Base-by-base conservation (phyloP, 2,113 vertebrate genomes). In the Capra hircus region DNA sequence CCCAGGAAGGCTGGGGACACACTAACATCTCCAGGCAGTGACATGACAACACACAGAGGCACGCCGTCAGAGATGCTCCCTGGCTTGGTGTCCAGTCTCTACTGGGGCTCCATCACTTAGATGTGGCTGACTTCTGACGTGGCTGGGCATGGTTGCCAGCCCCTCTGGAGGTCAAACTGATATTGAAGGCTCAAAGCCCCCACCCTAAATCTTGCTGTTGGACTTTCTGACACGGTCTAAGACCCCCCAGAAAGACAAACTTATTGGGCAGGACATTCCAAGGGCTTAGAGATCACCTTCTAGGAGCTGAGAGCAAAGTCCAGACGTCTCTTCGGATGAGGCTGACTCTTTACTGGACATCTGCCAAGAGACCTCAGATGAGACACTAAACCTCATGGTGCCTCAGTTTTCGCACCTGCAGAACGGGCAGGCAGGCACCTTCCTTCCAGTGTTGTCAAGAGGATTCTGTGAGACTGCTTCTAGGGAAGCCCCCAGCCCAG, bases 1-100 rank as follows among this genome's bases (percentile, higher is more conserved):
- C 45, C 78, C 4, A 7, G 19, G 59, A 71, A 48, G 33, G 36
- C 0, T 0, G 0, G 3, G 43, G 30, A 48, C 50, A 3, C 1
- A 7, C 43, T 43, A 15, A 55, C 48, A 3, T 27, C 81, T 81
- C 57, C 60, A 5, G 28, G 53, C 40, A 17, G 25, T 1, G 13
- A 87, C 36, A 1, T 23, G 67, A n/a, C 62, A 27, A 19, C 1
- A 1, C 8, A 6, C 55, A 11, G 1, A 2, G 36, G 7, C 5
- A 1, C 3, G 2, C 14, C 13, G 10, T 15, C 15, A 3, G 48
- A 50, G 62, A 36, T 1, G n/a, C 27, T n/a, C 33, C 13, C 40
- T 0, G 16, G 74, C 74, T 59, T 6, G 28, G 53, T 4, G 25
- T 27, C 40, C 57, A n/a, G 43, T 25, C 45, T 48, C 43, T 27